Conservation (phyloP, 2,797 vertebrate genomes). For the Glyptemys insculpta region DNA sequence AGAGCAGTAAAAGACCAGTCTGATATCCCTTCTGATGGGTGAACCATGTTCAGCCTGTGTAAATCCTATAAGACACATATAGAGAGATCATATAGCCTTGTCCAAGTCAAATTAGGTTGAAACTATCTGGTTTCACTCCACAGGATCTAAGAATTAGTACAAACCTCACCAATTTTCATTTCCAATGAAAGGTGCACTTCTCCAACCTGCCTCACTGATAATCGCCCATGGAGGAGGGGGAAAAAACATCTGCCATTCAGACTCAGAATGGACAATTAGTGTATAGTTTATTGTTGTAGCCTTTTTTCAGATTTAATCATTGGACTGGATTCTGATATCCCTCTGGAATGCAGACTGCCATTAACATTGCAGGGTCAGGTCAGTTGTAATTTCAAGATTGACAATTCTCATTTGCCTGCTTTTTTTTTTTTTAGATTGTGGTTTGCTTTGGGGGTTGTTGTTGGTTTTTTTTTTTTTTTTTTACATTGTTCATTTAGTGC, state of each 20-base stretch:
- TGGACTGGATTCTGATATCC: background rate
- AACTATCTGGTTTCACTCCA: background rate
- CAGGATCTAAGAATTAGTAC: background rate
- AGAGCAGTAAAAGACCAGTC: background rate
- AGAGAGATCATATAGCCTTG: background rate
- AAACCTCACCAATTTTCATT: background rate
- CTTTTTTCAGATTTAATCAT: constrained; percentile 11
- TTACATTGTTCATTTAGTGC: constrained; percentile 28
- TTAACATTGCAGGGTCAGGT: background rate
- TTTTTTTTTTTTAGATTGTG: constrained; percentile 26
- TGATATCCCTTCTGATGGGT: background rate
- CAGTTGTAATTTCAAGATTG: constrained; percentile 20
- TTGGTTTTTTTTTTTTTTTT: constrained; percentile 28
- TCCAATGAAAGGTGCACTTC: background rate
- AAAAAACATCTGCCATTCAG: background rate
- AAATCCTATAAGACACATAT: constrained; percentile 52
- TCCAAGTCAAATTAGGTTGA: background rate
- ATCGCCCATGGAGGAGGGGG: accelerated
- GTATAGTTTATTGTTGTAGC: background rate
- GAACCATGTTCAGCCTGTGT: background rate
- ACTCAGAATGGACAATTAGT: background rate
- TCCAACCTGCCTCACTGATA: constrained; percentile 1
- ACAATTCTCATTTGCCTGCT: constrained; percentile 17
- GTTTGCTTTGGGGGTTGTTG: background rate
- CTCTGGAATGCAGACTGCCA: background rate